Evolutionary conservation across 1,140 invertebrate genomes (phyloP), one percentile per base, ranked within the genome.

Genomic region (Laupala kohalensis): DNA sequence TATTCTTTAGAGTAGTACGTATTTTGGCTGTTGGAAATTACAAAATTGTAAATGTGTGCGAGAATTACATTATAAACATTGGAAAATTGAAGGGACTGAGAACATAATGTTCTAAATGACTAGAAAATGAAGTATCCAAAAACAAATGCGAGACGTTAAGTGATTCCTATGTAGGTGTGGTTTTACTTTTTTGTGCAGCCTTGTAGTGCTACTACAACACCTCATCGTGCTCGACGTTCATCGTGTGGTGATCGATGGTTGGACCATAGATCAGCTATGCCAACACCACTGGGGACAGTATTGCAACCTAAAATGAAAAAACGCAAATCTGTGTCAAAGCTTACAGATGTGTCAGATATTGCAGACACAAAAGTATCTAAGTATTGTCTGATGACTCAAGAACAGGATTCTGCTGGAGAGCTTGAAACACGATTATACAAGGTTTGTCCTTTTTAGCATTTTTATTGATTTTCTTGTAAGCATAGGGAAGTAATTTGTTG

Each of bases 341-440:
- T 98, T 3, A 85, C 84, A 3, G 81, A 85, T 73, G 83, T 85
- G 0, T 88, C 87, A 71, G 92, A 95, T 78, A 84, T 95, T 26
- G 86, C 85, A 0, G 87, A 87, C 72, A 83, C 87, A 4, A 89
- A 91, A 74, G 89, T 89, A 28, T 90, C 88, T 0, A 95, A 95
- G 79, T 99, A 99, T 79, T 92, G 93, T 74, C 82, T 99, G 1
- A 90, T 96, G 26, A 90, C 94, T 0, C 96, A 98, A 81, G 90
- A 95, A 75, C 89, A 92, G 63, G 94, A 97, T 79, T 90, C 90
- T 0, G 90, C 92, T 76, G 97, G 96, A 0, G 93, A 96, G 79
- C 80, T 99, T 3, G 93, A 96, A 81, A 98, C 96, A 0, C 92
- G 92, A 76, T 77, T 98, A 62, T 94, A 93, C 76, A 99, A 98